Evolutionary conservation across 2,797 vertebrate species (phyloP).

Genomic region (Mormyrus proboscirostris): DNA sequence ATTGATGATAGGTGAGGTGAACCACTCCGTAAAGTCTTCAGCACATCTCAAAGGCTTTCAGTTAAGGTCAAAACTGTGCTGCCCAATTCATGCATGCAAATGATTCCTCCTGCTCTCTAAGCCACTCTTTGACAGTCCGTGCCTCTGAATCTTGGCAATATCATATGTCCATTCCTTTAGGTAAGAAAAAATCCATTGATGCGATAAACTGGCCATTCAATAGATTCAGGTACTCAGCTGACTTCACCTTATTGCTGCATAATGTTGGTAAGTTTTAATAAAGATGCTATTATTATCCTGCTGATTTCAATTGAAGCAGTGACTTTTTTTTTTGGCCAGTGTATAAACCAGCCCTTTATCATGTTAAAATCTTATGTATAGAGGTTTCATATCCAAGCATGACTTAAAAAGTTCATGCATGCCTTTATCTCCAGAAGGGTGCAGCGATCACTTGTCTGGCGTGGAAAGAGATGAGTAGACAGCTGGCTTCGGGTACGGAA

Average conservation of each 20-base stretch:
- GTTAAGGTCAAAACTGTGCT: no score
- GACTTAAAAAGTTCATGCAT: neutral
- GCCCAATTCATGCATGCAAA: no score
- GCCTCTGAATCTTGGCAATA: no score
- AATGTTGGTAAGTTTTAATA: neutral
- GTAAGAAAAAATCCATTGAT: no score
- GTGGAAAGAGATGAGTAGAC: neutral
- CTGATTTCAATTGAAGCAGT: neutral
- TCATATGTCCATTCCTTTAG: no score
- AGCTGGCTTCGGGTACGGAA: neutral
- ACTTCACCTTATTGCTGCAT: neutral
- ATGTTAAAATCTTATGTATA: neutral
- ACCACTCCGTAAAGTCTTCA: no score
- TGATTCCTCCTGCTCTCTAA: no score
- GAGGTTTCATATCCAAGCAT: neutral
- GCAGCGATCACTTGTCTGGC: neutral
- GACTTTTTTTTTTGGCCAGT: neutral
- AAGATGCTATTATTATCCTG: neutral
- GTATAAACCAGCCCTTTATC: neutral
- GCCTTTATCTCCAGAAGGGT: neutral
- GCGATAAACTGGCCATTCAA: neutral
- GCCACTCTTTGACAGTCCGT: no score
- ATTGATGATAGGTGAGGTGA: no score
- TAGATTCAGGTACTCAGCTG: neutral
- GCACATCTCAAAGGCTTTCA: no score